These are phyloP conservation scores for Drosophila funebris DNA, from an alignment of 1,140 invertebrate species.

Conservation along the genomic window DNA sequence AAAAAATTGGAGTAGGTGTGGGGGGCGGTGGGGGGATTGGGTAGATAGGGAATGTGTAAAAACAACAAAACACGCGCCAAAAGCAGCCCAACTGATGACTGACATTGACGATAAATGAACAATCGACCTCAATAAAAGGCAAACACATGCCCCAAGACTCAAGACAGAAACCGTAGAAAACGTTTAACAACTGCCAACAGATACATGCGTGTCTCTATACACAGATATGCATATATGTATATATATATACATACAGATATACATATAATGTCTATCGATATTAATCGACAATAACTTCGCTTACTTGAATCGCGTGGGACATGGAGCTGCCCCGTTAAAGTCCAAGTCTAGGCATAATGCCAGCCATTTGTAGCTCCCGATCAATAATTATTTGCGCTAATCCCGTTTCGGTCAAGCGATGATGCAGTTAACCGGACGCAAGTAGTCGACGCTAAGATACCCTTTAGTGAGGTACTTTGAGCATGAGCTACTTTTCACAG, in stretches of 20 bases:
- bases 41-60: slow-evolving; percentile 68
- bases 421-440: not conserved
- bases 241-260: not conserved
- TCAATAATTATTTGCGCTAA: slow-evolving; percentile 25
- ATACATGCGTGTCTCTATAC: too few species aligned
- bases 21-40: not conserved
- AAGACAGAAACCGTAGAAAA: not conserved
- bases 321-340: slow-evolving; percentile 28
- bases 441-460: not conserved
- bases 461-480: not conserved
- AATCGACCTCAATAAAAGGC: slow-evolving; percentile 71
- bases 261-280: not conserved
- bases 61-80: slow-evolving; percentile 66
- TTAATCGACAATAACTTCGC: not conserved
- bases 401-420: slow-evolving; percentile 25
- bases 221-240: slow-evolving; percentile 1
- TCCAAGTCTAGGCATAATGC: slow-evolving; percentile 21
- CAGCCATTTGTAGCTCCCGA: slow-evolving; percentile 16
- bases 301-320: slow-evolving; percentile 15
- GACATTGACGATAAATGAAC: slow-evolving; percentile 78
- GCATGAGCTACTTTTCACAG: too few species aligned
- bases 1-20: not conserved
- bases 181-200: not conserved
- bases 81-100: slow-evolving; percentile 68
- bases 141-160: slow-evolving; percentile 25